Evolutionary conservation across 2,113 vertebrate genomes (phyloP).

Genomic region (Siniperca knerii): DNA sequence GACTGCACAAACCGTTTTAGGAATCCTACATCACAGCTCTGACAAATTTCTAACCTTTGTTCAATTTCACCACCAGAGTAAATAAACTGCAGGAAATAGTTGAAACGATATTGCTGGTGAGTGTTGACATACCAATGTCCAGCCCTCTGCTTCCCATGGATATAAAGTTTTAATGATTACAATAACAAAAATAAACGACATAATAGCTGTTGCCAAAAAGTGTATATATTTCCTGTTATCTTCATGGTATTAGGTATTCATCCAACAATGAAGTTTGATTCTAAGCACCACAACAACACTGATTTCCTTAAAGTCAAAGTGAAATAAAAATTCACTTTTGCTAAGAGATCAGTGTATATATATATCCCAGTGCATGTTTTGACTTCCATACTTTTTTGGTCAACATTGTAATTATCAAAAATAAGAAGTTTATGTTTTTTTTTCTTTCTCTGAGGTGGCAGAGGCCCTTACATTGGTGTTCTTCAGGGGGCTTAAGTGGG

Average conservation of each 20-base stretch:
- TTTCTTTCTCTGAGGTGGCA: too few relatives aligned
- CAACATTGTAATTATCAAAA: too few relatives aligned
- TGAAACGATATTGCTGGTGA: slow-evolving; percentile 39
- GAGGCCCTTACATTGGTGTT: too few relatives aligned
- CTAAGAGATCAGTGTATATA: not conserved
- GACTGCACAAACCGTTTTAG: not conserved
- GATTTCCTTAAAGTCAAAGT: not conserved
- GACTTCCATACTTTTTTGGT: not conserved
- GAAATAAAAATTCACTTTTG: not conserved
- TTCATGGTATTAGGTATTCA: not conserved
- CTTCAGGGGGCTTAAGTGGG: too few relatives aligned
- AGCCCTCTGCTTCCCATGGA: slow-evolving; percentile 58
- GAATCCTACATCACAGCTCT: not conserved
- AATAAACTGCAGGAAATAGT: slow-evolving; percentile 64
- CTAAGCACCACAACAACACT: not conserved
- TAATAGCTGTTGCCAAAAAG: not conserved
- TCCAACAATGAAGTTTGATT: not conserved
- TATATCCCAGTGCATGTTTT: not conserved
- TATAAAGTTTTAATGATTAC: slow-evolving; percentile 59
- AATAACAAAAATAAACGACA: slow-evolving; percentile 61
- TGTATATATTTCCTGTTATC: not conserved
- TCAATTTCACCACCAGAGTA: slow-evolving; percentile 38
- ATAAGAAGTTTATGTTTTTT: too few relatives aligned
- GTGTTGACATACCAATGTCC: slow-evolving; percentile 55
- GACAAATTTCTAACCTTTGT: slow-evolving; percentile 35